Evolutionary conservation across 2,888 invertebrate genomes (phyloP).

Genomic region (Andricus quercusramuli): DNA sequence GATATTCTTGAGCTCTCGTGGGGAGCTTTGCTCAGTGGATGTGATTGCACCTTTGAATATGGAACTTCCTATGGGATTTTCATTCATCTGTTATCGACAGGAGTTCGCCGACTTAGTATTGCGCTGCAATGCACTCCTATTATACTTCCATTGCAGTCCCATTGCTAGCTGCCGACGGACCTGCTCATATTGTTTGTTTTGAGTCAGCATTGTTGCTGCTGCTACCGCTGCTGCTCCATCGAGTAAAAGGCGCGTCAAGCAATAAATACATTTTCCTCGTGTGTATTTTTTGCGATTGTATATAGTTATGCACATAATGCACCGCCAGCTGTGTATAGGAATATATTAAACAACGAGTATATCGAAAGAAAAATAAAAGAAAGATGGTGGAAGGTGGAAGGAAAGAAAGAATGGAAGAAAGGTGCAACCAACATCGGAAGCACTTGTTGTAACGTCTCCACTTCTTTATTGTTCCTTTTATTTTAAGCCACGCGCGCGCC

Average conservation of each 20-base stretch:
- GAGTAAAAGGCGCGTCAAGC: background rate
- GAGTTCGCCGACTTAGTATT: background rate
- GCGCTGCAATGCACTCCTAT: background rate
- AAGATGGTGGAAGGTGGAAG: background rate
- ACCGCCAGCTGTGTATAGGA: background rate
- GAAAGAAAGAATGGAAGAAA: slow-evolving; percentile 4
- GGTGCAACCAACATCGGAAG: background rate
- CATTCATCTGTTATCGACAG: background rate
- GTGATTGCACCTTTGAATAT: too few species aligned
- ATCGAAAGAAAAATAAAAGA: background rate
- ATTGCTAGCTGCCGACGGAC: background rate
- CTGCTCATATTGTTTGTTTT: slow-evolving; percentile 1
- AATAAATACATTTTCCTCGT: background rate
- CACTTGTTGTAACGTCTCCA: slow-evolving; percentile 9
- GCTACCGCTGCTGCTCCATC: background rate
- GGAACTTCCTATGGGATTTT: too few species aligned
- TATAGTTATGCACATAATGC: background rate
- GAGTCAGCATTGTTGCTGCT: too few species aligned
- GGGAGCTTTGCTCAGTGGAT: too few species aligned
- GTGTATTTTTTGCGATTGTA: background rate
- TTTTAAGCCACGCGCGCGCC: background rate
- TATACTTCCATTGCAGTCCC: background rate
- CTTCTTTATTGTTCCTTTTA: background rate
- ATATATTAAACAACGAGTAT: background rate
- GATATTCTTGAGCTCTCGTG: too few species aligned